Percentiles rank a stretch among this genome's conserved stretches.
Conservation (phyloP, 2,113 vertebrate species). For the Psittacula cyanocephala region DNA sequence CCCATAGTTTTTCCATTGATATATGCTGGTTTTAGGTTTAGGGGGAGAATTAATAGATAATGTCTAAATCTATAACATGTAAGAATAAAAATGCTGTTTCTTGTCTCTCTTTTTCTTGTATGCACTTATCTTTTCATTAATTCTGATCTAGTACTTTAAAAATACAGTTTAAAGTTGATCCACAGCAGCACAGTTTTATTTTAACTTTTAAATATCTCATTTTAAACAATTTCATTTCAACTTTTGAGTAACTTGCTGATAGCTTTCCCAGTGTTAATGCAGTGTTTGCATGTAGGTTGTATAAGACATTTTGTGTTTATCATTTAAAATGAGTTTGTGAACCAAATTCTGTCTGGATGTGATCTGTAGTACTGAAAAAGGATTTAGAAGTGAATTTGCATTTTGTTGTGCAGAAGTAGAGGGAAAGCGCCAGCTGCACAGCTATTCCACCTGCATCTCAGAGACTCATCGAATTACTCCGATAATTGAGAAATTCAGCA, state of each 20-base stretch:
- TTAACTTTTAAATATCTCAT: not conserved
- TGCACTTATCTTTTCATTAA: not conserved
- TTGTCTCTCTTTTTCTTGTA: not conserved
- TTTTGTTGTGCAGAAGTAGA: not conserved
- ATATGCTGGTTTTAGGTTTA: not conserved
- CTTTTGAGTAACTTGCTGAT: not conserved
- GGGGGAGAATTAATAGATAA: not conserved
- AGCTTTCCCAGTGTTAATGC: not conserved
- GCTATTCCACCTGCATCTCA: not conserved
- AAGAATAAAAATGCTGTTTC: not conserved
- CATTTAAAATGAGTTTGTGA: not conserved
- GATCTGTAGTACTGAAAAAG: not conserved
- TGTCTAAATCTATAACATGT: not conserved
- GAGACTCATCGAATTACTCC: not conserved
- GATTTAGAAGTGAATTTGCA: not conserved
- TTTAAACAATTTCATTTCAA: not conserved
- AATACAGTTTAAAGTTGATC: not conserved
- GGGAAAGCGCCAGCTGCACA: not conserved
- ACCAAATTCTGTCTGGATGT: not conserved
- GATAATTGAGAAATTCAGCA: not conserved
- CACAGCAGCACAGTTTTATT: not conserved
- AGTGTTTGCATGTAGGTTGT: not conserved
- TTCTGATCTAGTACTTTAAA: not conserved
- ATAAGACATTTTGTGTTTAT: not conserved
- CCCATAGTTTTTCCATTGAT: not conserved